Conservation (phyloP, 2,888 invertebrate species). For the Aethes cnicana region DNA sequence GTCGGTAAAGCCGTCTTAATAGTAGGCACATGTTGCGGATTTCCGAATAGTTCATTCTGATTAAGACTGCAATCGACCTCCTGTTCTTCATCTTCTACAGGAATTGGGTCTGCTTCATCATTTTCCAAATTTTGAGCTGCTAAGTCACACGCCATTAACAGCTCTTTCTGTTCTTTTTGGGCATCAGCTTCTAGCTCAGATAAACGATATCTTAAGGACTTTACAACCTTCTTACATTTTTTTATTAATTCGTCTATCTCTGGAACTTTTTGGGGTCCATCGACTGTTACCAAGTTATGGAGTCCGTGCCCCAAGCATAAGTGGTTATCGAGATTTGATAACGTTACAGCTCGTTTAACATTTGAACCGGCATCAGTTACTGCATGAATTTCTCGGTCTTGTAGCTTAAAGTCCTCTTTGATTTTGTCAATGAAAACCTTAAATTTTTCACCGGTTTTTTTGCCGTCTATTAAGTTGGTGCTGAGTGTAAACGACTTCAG, state of each 20-base stretch:
- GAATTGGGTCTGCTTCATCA: slow-evolving; percentile 11
- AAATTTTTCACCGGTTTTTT: neutral
- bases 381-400: neutral
- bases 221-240: slow-evolving; percentile 24
- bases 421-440: neutral
- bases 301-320: slow-evolving; percentile 25
- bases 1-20: neutral
- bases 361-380: neutral
- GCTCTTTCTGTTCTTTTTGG: neutral
- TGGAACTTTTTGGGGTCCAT: slow-evolving; percentile 14
- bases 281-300: slow-evolving; percentile 17
- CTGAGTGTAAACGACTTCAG: neutral
- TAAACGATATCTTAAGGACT: slow-evolving; percentile 1
- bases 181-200: neutral
- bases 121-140: slow-evolving; percentile 7
- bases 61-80: neutral
- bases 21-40: neutral
- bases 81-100: neutral
- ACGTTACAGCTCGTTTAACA: neutral
- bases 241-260: neutral
- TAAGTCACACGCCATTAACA: neutral
- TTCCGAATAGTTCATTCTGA: neutral
- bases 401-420: neutral
- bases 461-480: neutral
- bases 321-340: neutral